Base-by-base conservation (phyloP, 1,140 invertebrate species). In the Drosophila equinoxialis region DNA sequence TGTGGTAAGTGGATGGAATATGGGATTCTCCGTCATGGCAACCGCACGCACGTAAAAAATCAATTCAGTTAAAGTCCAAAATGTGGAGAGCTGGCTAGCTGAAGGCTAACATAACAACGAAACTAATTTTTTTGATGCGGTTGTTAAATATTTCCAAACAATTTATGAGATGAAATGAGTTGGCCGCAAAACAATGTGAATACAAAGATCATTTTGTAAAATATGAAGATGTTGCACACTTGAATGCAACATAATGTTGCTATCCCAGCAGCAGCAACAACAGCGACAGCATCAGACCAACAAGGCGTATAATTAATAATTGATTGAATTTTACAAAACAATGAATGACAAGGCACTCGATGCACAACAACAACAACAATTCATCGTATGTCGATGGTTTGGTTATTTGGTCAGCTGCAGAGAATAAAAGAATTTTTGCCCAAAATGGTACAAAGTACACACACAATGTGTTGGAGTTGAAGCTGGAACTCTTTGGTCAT, bases 91-190 rank as follows among this genome's bases (percentile, higher is more conserved):
- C 61, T 60, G 62, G 63, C 70, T 35, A 71, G 51, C 70, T 73
- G 83, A 86, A 86, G 83, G 84, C 84, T 89, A 87, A 83, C 80
- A 84, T 66, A 90, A 89, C 78, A 89, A 89, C 84, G 77, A 81
- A 89, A 89, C 84, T 89, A 89, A 89, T 89, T 89, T 89, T 89
- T 89, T 89, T 76, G 85, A 90, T 89, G 84, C 71, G 84, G 84
- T 89, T 89, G 84, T 89, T 89, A 89, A 89, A 54, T 78, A 83
- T 89, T 89, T 89, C 84, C 81, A 89, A 89, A 89, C 81, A 83
- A 67, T 73, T 77, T 42, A 69, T 66, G 41, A 61, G 71, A 74
- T 76, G 67, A 70, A 81, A 65, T 76, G 61, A 69, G 61, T 61
- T 59, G 54, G 51, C 55, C 39, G 59, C 37, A 39, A 54, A 79